Evolutionary conservation across 2,797 vertebrate species (phyloP).

Genomic region (Sebastes hopkinsi): DNA sequence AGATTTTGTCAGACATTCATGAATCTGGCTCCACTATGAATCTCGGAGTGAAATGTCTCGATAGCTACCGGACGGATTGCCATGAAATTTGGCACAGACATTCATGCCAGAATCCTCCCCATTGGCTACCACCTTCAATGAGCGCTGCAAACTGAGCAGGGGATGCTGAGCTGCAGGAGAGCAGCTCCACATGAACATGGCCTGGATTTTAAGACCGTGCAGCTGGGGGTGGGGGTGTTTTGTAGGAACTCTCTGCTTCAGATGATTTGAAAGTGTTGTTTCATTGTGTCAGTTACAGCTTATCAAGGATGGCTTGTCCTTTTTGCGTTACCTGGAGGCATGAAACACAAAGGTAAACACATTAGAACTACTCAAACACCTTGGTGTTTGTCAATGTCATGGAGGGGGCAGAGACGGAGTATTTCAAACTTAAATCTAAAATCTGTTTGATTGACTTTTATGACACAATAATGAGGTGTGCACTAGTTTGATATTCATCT

Average conservation of each 20-base stretch:
- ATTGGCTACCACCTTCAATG: constrained; percentile 20
- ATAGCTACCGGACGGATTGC: background rate
- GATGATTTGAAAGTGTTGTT: constrained; percentile 71
- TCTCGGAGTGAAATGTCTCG: background rate
- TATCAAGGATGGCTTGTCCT: constrained; percentile 55
- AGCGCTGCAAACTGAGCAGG: background rate
- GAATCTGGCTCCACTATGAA: background rate
- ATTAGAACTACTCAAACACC: background rate
- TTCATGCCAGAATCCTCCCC: constrained; percentile 17
- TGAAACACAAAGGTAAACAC: constrained; percentile 12
- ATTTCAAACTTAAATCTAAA: background rate
- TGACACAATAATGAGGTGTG: background rate
- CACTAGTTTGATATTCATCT: background rate
- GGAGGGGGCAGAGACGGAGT: background rate
- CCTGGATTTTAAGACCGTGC: constrained; percentile 64
- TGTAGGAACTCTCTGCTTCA: constrained; percentile 72
- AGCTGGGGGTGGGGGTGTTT: constrained; percentile 55
- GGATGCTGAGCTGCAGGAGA: background rate
- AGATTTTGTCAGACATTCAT: background rate
- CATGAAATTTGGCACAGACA: background rate
- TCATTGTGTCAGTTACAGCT: constrained; percentile 62
- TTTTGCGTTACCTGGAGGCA: constrained; percentile 49
- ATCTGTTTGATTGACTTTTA: background rate
- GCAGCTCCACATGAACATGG: constrained; percentile 7
- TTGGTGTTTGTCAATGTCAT: background rate